Conservation (phyloP, 2,113 vertebrate genomes). For the Coregonus clupeaformis region DNA sequence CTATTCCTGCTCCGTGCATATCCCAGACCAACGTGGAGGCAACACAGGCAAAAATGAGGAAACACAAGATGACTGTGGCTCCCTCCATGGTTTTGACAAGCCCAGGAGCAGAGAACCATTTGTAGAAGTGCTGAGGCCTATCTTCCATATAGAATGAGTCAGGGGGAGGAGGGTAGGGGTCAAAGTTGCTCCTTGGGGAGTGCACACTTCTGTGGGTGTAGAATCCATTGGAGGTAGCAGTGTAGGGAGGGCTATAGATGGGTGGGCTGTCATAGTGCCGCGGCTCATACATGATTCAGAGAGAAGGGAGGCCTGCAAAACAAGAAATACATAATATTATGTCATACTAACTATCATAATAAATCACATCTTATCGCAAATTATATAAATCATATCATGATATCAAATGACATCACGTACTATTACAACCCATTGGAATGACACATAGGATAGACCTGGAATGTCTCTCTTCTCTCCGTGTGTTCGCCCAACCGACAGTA, state of each 20-base stretch:
- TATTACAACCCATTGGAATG: too few species aligned
- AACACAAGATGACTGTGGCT: constrained; percentile 68
- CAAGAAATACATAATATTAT: neutral
- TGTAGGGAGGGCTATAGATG: constrained; percentile 69
- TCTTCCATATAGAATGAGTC: constrained; percentile 68
- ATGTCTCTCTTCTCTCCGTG: too few species aligned
- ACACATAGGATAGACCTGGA: too few species aligned
- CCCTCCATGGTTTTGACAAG: constrained; percentile 76
- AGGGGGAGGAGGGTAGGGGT: too few species aligned
- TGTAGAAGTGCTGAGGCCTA: constrained; percentile 78
- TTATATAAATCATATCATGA: too few species aligned
- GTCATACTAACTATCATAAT: neutral
- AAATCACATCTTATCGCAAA: too few species aligned
- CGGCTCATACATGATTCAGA: constrained; percentile 67
- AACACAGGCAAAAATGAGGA: constrained; percentile 82
- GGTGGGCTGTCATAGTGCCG: constrained; percentile 66
- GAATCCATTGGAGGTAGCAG: constrained; percentile 54
- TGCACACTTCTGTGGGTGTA: constrained; percentile 55
- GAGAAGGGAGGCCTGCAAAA: constrained; percentile 4
- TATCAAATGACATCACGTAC: too few species aligned
- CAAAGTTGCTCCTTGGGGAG: constrained; percentile 51
- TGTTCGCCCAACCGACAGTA: neutral
- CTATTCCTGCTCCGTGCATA: constrained; percentile 63
- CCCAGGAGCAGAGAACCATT: constrained; percentile 81
- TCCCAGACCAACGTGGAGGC: constrained; percentile 88